Percentiles rank a stretch among this genome's conserved stretches.
phyloP scores from a whole-genome alignment of 2,888 invertebrate genomes.

The Lumbricus terrestris region DNA sequence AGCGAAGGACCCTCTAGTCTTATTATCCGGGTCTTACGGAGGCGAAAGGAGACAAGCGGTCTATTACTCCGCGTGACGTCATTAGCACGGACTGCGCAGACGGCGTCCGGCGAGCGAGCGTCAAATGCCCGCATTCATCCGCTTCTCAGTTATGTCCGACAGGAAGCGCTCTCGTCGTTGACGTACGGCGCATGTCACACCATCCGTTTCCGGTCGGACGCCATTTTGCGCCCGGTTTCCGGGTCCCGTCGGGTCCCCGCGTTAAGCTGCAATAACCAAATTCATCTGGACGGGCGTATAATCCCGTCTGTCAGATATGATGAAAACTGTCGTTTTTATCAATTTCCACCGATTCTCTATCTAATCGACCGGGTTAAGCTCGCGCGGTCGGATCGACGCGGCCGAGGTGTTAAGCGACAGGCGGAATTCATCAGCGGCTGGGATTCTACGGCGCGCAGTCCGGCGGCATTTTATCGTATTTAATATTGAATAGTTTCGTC shows the following conservation, averaged over 20 bases:
- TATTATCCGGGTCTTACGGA: background rate
- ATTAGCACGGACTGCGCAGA: background rate
- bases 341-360: conserved; percentile 6
- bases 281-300: background rate
- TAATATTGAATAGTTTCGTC: conserved; percentile 15
- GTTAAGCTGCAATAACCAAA: conserved; percentile 6
- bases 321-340: background rate
- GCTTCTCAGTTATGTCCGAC: background rate
- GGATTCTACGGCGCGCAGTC: background rate
- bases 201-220: conserved; percentile 10
- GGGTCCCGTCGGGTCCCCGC: background rate
- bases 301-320: conserved; percentile 5
- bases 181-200: background rate
- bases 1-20: background rate
- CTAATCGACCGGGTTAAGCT: conserved; percentile 15
- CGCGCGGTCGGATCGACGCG: background rate
- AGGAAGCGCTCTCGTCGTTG: background rate
- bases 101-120: too few relatives aligned
- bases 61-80: conserved; percentile 6
- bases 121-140: conserved; percentile 5
- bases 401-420: background rate
- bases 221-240: background rate
- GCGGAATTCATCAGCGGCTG: background rate
- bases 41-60: background rate
- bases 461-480: background rate